These are phyloP conservation scores for Andricus quercusramuli DNA, from an alignment of 2,888 invertebrate species.

Conservation along the genomic window DNA sequence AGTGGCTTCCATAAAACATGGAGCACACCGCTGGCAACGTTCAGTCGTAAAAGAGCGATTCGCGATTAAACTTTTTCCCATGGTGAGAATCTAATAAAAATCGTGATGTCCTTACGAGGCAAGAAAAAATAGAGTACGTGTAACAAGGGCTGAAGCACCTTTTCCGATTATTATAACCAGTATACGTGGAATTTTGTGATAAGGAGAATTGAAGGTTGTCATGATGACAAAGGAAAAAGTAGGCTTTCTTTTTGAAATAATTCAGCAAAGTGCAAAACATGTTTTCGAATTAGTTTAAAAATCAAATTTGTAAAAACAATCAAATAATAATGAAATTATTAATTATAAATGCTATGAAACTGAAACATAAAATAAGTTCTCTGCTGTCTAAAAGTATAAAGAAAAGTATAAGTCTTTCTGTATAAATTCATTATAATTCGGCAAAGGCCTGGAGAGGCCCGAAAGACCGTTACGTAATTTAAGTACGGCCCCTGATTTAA, in stretches of 20 bases:
- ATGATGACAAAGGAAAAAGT: not conserved
- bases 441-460: no score
- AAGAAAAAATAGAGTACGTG: constrained; percentile 26
- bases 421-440: no score
- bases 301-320: no score
- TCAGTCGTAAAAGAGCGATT: constrained; percentile 54
- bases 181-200: not conserved
- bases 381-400: no score
- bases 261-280: no score
- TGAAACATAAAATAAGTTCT: no score
- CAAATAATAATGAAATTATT: no score
- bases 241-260: not conserved
- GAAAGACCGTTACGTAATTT: no score
- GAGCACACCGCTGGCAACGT: constrained; percentile 50
- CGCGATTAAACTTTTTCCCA: constrained; percentile 45
- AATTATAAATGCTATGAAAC: no score
- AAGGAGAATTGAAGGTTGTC: not conserved
- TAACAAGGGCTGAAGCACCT: constrained; percentile 1
- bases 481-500: no score
- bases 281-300: no score
- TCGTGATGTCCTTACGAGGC: constrained; percentile 37
- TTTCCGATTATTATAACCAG: not conserved
- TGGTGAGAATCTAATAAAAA: constrained; percentile 48
- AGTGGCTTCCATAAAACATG: constrained; percentile 55
- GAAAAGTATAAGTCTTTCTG: no score